Conservation (phyloP, 2,888 invertebrate genomes). For the Parnassius apollo region DNA sequence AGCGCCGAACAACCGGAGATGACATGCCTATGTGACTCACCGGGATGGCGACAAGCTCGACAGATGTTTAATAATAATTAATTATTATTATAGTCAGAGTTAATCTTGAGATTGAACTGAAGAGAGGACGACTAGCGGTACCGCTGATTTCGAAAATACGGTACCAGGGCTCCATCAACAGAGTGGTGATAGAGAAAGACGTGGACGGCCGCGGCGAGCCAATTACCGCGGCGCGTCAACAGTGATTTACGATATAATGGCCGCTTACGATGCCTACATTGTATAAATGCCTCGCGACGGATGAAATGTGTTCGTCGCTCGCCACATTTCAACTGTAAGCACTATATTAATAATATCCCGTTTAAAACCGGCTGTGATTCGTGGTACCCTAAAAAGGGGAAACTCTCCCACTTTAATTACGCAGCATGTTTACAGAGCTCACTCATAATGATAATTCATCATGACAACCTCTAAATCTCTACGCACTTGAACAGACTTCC, state of each 20-base stretch:
- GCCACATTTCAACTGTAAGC: constrained; percentile 20
- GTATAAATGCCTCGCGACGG: constrained; percentile 59
- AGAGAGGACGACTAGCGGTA: neutral
- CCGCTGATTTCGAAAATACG: constrained; percentile 42
- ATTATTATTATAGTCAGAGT: too few species aligned
- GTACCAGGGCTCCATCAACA: constrained; percentile 60
- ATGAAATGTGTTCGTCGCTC: constrained; percentile 36
- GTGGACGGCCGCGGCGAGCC: constrained; percentile 50
- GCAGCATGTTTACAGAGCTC: constrained; percentile 14
- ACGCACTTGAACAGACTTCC: constrained; percentile 3
- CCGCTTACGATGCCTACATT: constrained; percentile 65
- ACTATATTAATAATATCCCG: constrained; percentile 16
- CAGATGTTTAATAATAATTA: too few species aligned
- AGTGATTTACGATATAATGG: constrained; percentile 76
- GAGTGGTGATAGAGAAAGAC: constrained; percentile 49
- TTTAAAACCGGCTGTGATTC: constrained; percentile 16
- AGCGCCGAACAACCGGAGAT: too few species aligned
- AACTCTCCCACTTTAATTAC: constrained; percentile 21
- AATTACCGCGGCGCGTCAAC: constrained; percentile 72
- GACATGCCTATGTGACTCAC: too few species aligned
- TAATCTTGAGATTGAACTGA: neutral
- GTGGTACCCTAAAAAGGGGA: constrained; percentile 8
- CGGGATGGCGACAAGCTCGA: too few species aligned
- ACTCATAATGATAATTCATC: constrained; percentile 22
- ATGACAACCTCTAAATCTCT: constrained; percentile 22